Conservation (phyloP, 1,140 invertebrate genomes). For the Drosophila pallidifrons region DNA sequence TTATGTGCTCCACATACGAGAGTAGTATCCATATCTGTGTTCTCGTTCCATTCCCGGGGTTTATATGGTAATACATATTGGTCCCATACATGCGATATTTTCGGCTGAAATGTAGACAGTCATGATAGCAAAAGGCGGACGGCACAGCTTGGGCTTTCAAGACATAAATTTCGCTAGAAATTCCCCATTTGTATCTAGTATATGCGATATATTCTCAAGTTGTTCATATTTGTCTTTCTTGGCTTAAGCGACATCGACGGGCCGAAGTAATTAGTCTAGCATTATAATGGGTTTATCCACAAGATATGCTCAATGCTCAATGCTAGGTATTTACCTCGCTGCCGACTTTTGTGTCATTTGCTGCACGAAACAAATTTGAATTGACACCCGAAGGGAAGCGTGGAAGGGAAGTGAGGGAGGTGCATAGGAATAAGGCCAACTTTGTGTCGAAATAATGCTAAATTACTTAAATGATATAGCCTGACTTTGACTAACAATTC, state of each 20-base stretch:
- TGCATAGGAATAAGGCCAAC: slow-evolving; percentile 15
- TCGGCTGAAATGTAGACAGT: slow-evolving; percentile 51
- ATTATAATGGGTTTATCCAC: slow-evolving; percentile 39
- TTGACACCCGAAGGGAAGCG: slow-evolving; percentile 8
- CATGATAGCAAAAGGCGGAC: slow-evolving; percentile 16
- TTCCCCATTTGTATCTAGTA: not conserved
- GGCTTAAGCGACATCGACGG: not conserved
- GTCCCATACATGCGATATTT: slow-evolving; percentile 66
- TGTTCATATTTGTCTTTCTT: slow-evolving; percentile 3
- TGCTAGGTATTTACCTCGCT: slow-evolving; percentile 19
- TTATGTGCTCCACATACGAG: slow-evolving; percentile 27
- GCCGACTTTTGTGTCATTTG: slow-evolving; percentile 43
- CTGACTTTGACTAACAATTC: slow-evolving; percentile 20
- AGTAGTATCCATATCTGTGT: not conserved
- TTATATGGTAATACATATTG: slow-evolving; percentile 73
- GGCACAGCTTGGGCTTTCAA: slow-evolving; percentile 12
- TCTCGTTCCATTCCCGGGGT: slow-evolving; percentile 19
- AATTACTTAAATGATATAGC: slow-evolving; percentile 44
- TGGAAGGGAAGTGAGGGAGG: not conserved
- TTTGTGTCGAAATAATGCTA: slow-evolving; percentile 51
- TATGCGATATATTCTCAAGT: not conserved
- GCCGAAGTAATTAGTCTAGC: slow-evolving; percentile 31
- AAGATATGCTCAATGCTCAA: not conserved
- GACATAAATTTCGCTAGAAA: slow-evolving; percentile 15
- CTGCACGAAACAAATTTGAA: slow-evolving; percentile 49